Evolutionary conservation across 2,888 invertebrate species (phyloP).

Genomic region (Thera britannica): DNA sequence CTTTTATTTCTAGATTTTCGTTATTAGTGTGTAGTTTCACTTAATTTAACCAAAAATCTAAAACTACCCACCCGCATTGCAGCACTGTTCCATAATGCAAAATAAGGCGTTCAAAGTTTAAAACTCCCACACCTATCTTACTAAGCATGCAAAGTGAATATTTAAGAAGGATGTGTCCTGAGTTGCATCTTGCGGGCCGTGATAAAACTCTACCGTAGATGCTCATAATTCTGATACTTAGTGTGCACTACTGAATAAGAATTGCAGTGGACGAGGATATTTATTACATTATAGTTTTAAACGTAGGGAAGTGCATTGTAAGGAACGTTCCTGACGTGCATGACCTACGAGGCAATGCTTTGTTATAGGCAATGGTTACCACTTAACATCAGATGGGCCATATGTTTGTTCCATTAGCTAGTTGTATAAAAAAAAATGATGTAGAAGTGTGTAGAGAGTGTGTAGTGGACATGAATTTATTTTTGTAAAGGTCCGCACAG

Average conservation of each 20-base stretch:
- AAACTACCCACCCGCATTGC: constrained; percentile 46
- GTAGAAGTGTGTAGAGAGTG: no score
- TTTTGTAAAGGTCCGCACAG: no score
- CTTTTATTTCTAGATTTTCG: no score
- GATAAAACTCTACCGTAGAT: constrained; percentile 66
- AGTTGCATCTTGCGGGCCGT: constrained; percentile 63
- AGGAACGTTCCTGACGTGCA: no score
- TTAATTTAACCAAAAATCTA: not conserved
- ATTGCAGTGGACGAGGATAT: constrained; percentile 42
- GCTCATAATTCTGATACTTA: constrained; percentile 67
- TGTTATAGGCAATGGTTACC: no score
- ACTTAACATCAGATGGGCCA: no score
- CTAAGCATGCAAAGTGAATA: constrained; percentile 73
- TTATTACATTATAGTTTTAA: not conserved
- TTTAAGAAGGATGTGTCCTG: constrained; percentile 58
- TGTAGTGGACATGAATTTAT: no score
- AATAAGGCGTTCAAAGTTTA: constrained; percentile 60
- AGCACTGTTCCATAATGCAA: constrained; percentile 51
- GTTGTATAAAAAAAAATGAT: no score
- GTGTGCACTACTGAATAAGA: constrained; percentile 56
- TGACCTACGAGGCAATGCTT: no score
- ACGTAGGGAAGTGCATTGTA: no score
- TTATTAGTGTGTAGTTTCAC: no score
- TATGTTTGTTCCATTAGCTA: no score
- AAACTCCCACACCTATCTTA: constrained; percentile 57